Base-by-base conservation (phyloP, 2,797 vertebrate species). In the Diceros bicornis region DNA sequence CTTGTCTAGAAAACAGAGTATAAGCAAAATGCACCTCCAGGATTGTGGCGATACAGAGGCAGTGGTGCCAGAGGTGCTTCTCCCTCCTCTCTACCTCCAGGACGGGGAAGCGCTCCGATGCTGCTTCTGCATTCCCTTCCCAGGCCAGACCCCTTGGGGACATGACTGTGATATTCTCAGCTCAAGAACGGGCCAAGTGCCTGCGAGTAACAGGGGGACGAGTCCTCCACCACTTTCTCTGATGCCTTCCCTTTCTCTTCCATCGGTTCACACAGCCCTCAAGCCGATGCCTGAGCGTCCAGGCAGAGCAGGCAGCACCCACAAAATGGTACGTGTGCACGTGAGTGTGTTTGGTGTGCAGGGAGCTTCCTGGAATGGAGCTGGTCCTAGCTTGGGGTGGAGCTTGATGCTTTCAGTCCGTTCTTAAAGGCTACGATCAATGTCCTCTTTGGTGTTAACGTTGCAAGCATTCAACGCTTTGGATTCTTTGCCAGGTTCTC, bases 1-100 rank as follows among this genome's bases (percentile, higher is more conserved):
- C 69, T 75, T 69, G 27, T 62, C 85, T 84, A 84, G 84, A 44
- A 96, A 87, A 78, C 44, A 66, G 59, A 94, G 11, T 41, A 3
- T 69, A 89, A 86, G 47, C 41, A 91, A 96, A 75, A 44, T 13
- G 21, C 47, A 29, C 44, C 20, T 34, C 59, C 66, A 37, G 64
- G 52, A 44, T 2, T 69, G 61, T 79, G 55, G 55, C 11, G 6
- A 57, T 32, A 29, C 81, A 34, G 59, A 23, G 41, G 9, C 8
- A 55, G 50, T 21, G 13, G 32, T 52, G 27, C 0, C 47, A 0
- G 17, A 41, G 16, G 59, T 27, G 1, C 55, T 55, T 20, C 66
- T 41, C 10, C 41, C 23, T 92, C 13, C 4, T 8, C 17, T 47
- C 66, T 20, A 6, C 6, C 59, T 62, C 17, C 34, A 34, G 59